A percentile compares a stretch with the other conserved stretches of the same genome.
phyloP scores from a whole-genome alignment of 92 coral and sea anemone species.

The Phenganax stokvisi region DNA sequence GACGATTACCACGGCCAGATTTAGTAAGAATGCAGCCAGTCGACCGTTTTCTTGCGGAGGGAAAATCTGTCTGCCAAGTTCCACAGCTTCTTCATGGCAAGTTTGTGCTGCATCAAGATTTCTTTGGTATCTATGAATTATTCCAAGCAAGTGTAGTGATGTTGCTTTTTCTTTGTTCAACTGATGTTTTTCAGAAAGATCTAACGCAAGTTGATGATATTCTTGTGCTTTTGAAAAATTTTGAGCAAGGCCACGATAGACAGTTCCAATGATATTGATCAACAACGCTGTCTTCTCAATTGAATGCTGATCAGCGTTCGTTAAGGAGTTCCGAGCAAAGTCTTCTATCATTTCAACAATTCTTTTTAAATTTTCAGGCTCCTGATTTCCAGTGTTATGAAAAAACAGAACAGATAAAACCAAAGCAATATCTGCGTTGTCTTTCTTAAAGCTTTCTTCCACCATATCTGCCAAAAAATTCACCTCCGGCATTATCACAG shows the following conservation, averaged over 20 bases:
- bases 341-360: constrained; percentile 8
- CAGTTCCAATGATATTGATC: constrained; percentile 57
- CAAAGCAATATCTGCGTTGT: constrained; percentile 16
- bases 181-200: constrained; percentile 20
- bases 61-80: constrained; percentile 44
- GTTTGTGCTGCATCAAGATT: constrained; percentile 50
- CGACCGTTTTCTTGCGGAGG: constrained; percentile 46
- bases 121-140: constrained; percentile 62
- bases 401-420: constrained; percentile 23
- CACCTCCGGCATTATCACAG: constrained; percentile 29
- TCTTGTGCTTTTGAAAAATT: constrained; percentile 55
- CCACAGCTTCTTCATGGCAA: constrained; percentile 51
- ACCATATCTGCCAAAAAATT: constrained; percentile 17
- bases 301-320: constrained; percentile 9
- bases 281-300: constrained; percentile 32
- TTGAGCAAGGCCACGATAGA: constrained; percentile 62
- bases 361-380: constrained; percentile 7
- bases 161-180: constrained; percentile 41
- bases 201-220: constrained; percentile 57
- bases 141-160: constrained; percentile 75
- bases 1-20: constrained; percentile 72
- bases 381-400: constrained; percentile 35
- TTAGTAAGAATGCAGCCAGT: constrained; percentile 59
- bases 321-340: constrained; percentile 12
- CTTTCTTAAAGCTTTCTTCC: not conserved